Percentiles rank a stretch among this genome's conserved stretches.
Conservation (phyloP, 2,888 invertebrate genomes). For the Therioaphis trifolii region DNA sequence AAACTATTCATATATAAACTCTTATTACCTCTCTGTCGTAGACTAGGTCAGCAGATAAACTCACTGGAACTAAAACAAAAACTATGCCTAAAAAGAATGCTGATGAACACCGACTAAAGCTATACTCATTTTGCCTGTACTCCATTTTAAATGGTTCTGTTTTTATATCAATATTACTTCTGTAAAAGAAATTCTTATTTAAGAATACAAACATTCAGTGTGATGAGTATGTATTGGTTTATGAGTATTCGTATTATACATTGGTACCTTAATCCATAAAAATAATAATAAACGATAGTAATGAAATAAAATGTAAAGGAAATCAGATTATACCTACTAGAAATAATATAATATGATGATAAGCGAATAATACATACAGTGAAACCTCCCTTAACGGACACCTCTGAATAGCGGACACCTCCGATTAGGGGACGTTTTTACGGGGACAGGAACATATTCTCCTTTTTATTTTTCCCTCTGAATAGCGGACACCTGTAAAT, state of each 20-base stretch:
- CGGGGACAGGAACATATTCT: no score
- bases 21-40: constrained; percentile 82
- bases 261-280: no score
- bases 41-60: constrained; percentile 83
- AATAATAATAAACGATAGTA: background rate
- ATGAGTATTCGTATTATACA: no score
- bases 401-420: no score
- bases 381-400: no score
- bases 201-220: background rate
- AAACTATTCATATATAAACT: background rate
- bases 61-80: constrained; percentile 81
- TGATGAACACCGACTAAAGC: constrained; percentile 79
- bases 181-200: constrained; percentile 21
- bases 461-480: no score
- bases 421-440: no score
- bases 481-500: no score
- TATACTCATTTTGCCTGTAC: constrained; percentile 78
- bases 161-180: constrained; percentile 73
- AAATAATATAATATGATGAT: no score
- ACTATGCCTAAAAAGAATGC: constrained; percentile 84
- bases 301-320: constrained; percentile 69
- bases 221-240: no score
- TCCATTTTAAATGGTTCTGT: constrained; percentile 81
- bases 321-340: no score
- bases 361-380: no score